Conservation (phyloP, 2,888 invertebrate genomes). For the Melitaea athalia region DNA sequence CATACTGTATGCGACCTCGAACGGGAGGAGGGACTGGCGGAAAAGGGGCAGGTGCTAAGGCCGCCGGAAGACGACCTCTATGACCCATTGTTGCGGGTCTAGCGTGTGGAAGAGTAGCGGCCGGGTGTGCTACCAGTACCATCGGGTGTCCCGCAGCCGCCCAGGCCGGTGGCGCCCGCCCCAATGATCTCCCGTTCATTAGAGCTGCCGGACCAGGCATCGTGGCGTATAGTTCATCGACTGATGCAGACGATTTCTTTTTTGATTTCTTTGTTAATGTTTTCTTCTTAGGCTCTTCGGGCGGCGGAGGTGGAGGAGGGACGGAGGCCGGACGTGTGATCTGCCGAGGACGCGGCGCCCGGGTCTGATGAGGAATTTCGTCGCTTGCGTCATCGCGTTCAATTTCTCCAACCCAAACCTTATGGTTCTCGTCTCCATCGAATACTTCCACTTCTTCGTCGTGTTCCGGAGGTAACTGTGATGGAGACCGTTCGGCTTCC, state of each 20-base stretch:
- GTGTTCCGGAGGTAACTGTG: slow-evolving; percentile 64
- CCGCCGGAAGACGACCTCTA: slow-evolving; percentile 83
- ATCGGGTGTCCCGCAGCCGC: slow-evolving; percentile 73
- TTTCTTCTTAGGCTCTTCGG: slow-evolving; percentile 85
- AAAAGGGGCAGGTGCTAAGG: slow-evolving; percentile 74
- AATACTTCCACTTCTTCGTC: slow-evolving; percentile 92
- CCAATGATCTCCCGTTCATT: slow-evolving; percentile 72
- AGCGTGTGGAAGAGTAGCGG: slow-evolving; percentile 73
- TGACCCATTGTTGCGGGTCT: slow-evolving; percentile 79
- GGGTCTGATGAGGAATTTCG: slow-evolving; percentile 81
- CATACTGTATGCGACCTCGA: slow-evolving; percentile 80
- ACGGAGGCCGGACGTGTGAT: slow-evolving; percentile 90
- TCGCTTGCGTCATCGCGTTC: slow-evolving; percentile 89
- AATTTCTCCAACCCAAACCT: slow-evolving; percentile 94
- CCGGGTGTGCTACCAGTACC: slow-evolving; percentile 75
- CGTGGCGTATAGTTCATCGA: slow-evolving; percentile 82
- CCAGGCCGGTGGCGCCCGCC: slow-evolving; percentile 75
- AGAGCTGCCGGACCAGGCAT: slow-evolving; percentile 77
- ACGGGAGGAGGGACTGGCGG: slow-evolving; percentile 66
- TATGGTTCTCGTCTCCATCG: slow-evolving; percentile 96
- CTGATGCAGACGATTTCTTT: slow-evolving; percentile 81
- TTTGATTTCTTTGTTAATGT: slow-evolving; percentile 80
- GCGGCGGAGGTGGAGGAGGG: slow-evolving; percentile 91
- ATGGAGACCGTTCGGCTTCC: slow-evolving; percentile 83
- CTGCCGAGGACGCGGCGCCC: slow-evolving; percentile 90